These are phyloP conservation scores for Hypolimnas misippus DNA, from an alignment of 2,888 invertebrate genomes.

Conservation along the genomic window DNA sequence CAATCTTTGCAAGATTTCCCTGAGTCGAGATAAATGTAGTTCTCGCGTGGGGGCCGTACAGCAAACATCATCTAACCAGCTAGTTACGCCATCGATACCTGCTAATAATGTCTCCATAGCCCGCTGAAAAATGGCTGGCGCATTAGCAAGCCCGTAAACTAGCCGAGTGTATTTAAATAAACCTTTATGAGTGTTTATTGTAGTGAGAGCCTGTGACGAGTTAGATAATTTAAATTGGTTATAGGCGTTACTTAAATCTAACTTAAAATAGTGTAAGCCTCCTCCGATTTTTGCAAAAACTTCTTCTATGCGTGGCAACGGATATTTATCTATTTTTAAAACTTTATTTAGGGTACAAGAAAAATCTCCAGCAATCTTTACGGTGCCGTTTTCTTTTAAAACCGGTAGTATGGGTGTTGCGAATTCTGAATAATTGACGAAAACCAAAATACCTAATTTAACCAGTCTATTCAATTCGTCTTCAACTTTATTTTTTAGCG, in stretches of 20 bases:
- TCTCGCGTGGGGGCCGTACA: constrained; percentile 40
- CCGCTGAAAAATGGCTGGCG: too few species aligned
- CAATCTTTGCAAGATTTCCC: background rate
- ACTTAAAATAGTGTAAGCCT: constrained; percentile 21
- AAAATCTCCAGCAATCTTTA: constrained; percentile 42
- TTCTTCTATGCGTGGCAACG: constrained; percentile 44
- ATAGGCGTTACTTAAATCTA: constrained; percentile 42
- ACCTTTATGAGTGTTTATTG: background rate
- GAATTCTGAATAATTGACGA: too few species aligned
- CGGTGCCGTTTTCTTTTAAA: too few species aligned
- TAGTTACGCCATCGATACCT: too few species aligned
- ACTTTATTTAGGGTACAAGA: constrained; percentile 47
- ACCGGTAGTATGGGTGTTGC: too few species aligned
- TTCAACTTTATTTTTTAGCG: too few species aligned
- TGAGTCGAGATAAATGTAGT: constrained; percentile 15
- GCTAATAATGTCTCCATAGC: too few species aligned
- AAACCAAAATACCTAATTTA: too few species aligned
- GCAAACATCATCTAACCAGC: constrained; percentile 6
- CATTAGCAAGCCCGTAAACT: too few species aligned
- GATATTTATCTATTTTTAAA: constrained; percentile 41
- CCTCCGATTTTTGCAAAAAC: constrained; percentile 44
- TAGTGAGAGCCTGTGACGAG: constrained; percentile 27
- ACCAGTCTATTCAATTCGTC: too few species aligned
- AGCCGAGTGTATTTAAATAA: too few species aligned
- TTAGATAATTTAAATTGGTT: constrained; percentile 40